Evolutionary conservation across 2,797 vertebrate species (phyloP).

Genomic region (Enteromius thamalakanensis): DNA sequence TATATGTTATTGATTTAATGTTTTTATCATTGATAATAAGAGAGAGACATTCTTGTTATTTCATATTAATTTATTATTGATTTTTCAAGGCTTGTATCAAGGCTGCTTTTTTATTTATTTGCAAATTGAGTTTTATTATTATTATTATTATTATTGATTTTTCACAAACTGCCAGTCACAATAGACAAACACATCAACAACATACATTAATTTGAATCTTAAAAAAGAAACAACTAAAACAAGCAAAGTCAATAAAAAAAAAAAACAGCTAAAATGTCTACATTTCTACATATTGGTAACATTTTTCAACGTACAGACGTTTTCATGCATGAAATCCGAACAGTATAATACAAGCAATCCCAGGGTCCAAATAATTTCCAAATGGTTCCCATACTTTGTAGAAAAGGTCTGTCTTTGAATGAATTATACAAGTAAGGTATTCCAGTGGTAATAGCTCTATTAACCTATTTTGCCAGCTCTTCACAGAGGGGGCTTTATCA

Average conservation of each 20-base stretch:
- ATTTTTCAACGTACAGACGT: background rate
- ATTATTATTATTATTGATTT: too few species aligned
- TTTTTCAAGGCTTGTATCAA: background rate
- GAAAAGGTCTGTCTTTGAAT: constrained; percentile 7
- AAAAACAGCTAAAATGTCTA: background rate
- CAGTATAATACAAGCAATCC: background rate
- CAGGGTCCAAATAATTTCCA: constrained; percentile 4
- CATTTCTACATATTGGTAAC: background rate
- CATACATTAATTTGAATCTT: background rate
- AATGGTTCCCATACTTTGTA: constrained; percentile 28
- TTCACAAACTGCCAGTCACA: background rate
- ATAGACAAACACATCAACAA: background rate
- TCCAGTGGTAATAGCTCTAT: constrained; percentile 21
- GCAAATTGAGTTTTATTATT: too few species aligned
- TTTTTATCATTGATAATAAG: background rate
- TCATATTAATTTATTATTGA: background rate
- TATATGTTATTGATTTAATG: too few species aligned
- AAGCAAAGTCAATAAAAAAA: background rate
- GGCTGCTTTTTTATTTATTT: background rate
- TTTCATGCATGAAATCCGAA: background rate
- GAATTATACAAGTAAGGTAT: constrained; percentile 28
- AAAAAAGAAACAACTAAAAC: background rate
- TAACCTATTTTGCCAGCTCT: background rate
- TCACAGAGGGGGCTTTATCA: background rate
- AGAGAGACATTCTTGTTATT: background rate